Evolutionary conservation across 2,888 invertebrate species (phyloP), one percentile per base, ranked within the genome.

Genomic region (Patella depressa): DNA sequence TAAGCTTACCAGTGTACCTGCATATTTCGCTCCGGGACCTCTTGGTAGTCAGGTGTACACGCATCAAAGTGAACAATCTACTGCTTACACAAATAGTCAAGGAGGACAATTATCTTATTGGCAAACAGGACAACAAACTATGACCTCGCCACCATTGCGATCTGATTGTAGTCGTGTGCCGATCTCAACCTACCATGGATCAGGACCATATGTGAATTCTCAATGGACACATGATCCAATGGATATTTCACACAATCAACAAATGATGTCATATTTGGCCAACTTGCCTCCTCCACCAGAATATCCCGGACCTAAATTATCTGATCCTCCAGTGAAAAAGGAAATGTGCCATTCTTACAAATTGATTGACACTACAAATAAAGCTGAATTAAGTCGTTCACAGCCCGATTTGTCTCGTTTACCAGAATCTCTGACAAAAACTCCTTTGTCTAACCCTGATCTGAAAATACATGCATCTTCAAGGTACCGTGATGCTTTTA

Each of bases 361-460:
- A 19, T 87, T 88, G 74, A 80, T 84, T 57, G 76, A 87, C 59
- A 86, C 86, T 19, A 24, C 12, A 19, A 14, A 19, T 65, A 86
- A 78, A 73, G 72, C 77, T 57, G 81, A 78, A 65, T 75, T 59
- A 75, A 96, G 96, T 7, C 94, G 96, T 86, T 96, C 96, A 0
- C 96, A 96, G 89, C 96, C 96, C 0, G 96, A 97, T 92, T 93
- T 96, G 82, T 95, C 95, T 0, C 94, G 94, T 91, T 88, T 93
- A 69, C 92, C 82, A 77, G 84, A 87, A 74, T 76, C 83, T 59
- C 83, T 84, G 24, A 75, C 74, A 59, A 82, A 81, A 75, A 65
- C 78, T 59, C 78, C 76, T 75, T 55, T 54, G 17, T 71, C 24
- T 57, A 57, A 57, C 55, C 57, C 65, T n/a, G 74, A 34, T 69